Evolutionary conservation across 2,113 vertebrate genomes (phyloP).

Genomic region (Donacobius atricapilla): DNA sequence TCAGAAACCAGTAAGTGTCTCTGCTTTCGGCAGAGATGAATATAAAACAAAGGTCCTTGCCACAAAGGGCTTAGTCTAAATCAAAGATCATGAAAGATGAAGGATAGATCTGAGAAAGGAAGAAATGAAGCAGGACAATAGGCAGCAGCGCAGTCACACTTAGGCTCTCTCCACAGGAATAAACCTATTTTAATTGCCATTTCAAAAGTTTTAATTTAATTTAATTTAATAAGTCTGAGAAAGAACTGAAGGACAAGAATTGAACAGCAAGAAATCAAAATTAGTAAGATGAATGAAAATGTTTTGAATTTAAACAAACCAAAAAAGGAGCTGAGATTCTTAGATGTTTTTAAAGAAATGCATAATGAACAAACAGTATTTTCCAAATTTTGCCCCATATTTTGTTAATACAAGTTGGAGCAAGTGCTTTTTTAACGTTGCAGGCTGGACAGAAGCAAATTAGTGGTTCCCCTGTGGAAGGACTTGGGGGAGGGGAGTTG

Average conservation of each 20-base stretch:
- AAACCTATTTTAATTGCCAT: slow-evolving; percentile 1
- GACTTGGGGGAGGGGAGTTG: slow-evolving; percentile 42
- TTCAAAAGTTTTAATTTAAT: slow-evolving; percentile 4
- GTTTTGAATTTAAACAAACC: neutral
- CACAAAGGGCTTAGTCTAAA: neutral
- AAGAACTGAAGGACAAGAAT: neutral
- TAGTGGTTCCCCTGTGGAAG: neutral
- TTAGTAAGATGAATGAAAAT: neutral
- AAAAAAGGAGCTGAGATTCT: neutral
- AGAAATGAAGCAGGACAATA: neutral
- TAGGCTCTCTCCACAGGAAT: neutral
- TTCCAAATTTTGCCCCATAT: neutral
- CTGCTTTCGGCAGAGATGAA: neutral
- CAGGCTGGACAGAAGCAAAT: neutral
- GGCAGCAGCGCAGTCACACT: neutral
- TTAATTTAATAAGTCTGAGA: neutral
- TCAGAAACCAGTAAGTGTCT: slow-evolving; percentile 5
- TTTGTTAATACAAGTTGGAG: neutral
- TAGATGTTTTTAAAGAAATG: neutral
- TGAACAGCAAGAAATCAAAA: neutral
- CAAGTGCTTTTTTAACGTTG: neutral
- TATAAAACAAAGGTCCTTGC: neutral
- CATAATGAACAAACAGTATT: neutral
- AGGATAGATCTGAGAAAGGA: neutral
- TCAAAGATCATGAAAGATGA: neutral